Evolutionary conservation across 2,888 invertebrate genomes (phyloP).

Genomic region (Brenthis ino): DNA sequence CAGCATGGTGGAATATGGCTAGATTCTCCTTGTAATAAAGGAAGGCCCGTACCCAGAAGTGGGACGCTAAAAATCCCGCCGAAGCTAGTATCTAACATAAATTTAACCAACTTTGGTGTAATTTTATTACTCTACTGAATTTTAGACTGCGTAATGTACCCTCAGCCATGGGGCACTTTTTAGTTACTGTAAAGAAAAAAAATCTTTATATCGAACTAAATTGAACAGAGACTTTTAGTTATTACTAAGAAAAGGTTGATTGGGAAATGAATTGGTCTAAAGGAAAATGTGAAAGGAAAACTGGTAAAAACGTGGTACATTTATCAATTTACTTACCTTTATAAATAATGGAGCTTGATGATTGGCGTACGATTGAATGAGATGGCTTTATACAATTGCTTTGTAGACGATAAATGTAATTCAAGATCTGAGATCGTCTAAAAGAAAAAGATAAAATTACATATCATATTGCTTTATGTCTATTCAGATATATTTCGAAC

Average conservation of each 20-base stretch:
- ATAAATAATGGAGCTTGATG: slow-evolving; percentile 9
- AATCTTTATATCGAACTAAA: neutral
- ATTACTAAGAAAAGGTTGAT: slow-evolving; percentile 12
- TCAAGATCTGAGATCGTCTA: neutral
- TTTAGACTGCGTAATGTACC: too few species aligned
- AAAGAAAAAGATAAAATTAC: neutral
- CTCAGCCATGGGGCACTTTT: too few species aligned
- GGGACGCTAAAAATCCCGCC: too few species aligned
- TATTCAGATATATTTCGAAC: too few species aligned
- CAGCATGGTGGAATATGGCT: too few species aligned
- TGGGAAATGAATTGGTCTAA: slow-evolving; percentile 9
- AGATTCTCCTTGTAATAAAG: too few species aligned
- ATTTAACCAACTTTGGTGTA: too few species aligned
- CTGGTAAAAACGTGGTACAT: slow-evolving; percentile 8
- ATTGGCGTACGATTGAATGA: slow-evolving; percentile 4
- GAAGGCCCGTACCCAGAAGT: too few species aligned
- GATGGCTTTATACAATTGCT: slow-evolving; percentile 5
- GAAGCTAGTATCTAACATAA: too few species aligned
- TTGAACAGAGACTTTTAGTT: neutral
- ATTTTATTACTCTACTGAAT: too few species aligned
- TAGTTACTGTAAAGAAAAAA: too few species aligned
- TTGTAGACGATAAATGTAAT: slow-evolving; percentile 7
- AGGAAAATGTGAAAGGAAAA: slow-evolving; percentile 9
- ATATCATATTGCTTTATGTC: too few species aligned
- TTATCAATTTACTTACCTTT: slow-evolving; percentile 19